A percentile compares a stretch with the other conserved stretches of the same genome.
Conservation (phyloP, 2,113 vertebrate genomes). For the Tachuris rubrigastra region DNA sequence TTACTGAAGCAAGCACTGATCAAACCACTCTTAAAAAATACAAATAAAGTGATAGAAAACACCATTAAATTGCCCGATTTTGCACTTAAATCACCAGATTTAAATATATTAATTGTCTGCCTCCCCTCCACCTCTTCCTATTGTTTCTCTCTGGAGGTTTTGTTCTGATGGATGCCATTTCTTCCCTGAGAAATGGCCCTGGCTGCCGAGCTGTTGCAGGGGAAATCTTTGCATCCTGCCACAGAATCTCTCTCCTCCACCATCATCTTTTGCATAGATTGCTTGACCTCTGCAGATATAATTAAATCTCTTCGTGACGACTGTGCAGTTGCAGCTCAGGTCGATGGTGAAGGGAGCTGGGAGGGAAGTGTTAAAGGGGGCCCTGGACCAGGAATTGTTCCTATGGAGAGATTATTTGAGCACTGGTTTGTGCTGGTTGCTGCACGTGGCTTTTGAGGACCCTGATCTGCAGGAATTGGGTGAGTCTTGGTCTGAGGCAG, state of each 20-base stretch:
- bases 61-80: not conserved
- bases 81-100: not conserved
- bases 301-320: slow-evolving; percentile 28
- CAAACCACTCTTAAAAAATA: not conserved
- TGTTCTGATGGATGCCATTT: slow-evolving; percentile 28
- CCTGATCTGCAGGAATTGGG: not conserved
- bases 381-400: not conserved
- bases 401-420: not conserved
- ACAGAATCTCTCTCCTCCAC: not conserved
- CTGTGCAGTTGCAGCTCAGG: not conserved
- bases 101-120: not conserved
- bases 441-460: not conserved
- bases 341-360: not conserved
- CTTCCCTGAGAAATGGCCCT: not conserved
- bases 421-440: not conserved
- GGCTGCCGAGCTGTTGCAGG: not conserved
- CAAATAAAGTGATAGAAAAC: not conserved
- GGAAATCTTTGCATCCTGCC: not conserved
- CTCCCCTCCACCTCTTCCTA: not conserved
- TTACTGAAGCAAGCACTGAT: not conserved
- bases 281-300: slow-evolving; percentile 39
- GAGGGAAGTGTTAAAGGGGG: not conserved
- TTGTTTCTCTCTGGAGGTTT: slow-evolving; percentile 12
- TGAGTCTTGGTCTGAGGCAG: not conserved
- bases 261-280: not conserved